Percentiles rank a stretch among this genome's conserved stretches.
phyloP scores from a whole-genome alignment of 2,797 vertebrate species.

The Poeciliopsis paucimaculata region DNA sequence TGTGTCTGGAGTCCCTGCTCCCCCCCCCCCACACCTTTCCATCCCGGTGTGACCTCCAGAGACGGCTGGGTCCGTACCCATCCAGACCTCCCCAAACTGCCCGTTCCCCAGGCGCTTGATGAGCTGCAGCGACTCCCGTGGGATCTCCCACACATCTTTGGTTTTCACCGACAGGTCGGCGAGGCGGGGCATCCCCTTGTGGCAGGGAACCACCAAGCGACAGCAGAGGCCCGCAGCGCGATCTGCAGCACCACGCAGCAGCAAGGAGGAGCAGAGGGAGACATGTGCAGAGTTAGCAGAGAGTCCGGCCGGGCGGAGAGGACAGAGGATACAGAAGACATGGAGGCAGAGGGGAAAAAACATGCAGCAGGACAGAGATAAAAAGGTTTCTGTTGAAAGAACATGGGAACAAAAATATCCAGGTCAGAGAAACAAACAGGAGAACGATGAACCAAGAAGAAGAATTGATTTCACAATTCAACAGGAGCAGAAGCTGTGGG shows the following conservation, averaged over 20 bases:
- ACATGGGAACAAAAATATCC: not conserved
- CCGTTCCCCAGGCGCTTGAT: conserved; percentile 98
- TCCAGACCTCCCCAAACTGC: conserved; percentile 99
- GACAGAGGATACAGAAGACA: conserved; percentile 5
- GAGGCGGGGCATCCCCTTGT: conserved; percentile 98
- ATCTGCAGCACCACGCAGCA: conserved; percentile 78
- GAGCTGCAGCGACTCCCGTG: conserved; percentile 95
- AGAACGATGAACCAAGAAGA: not conserved
- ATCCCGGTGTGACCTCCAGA: conserved; percentile 79
- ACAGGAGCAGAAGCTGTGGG: not conserved
- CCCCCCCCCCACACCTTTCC: conserved; percentile 48
- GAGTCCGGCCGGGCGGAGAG: conserved; percentile 7
- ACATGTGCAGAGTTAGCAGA: conserved; percentile 36
- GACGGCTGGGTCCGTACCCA: conserved; percentile 90
- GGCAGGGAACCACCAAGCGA: conserved; percentile 96
- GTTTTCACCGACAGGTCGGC: conserved; percentile 99
- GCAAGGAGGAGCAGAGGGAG: conserved; percentile 27
- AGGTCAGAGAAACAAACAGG: conserved; percentile 1
- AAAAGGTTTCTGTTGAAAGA: not conserved
- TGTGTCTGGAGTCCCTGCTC: conserved; percentile 52
- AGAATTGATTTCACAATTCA: not conserved
- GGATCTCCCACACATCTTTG: conserved; percentile 99
- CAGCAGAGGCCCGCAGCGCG: conserved; percentile 97
- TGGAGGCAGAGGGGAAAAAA: not conserved
- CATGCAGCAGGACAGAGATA: not conserved